Base-by-base conservation (phyloP, 2,888 invertebrate genomes). In the Campaea margaritaria region DNA sequence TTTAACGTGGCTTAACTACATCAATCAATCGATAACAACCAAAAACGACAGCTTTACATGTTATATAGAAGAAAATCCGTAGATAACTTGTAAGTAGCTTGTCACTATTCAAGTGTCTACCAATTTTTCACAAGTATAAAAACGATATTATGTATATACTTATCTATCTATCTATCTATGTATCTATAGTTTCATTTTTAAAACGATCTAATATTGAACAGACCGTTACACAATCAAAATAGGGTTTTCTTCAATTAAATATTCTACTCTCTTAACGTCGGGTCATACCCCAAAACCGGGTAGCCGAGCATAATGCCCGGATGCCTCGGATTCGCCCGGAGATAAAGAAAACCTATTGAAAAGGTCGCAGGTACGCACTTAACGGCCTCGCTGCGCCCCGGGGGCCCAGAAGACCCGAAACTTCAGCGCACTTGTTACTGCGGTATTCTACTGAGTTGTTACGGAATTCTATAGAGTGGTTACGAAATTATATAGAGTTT, bases 241-340 rank as follows among this genome's bases (percentile, higher is more conserved):
- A 7, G 9, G 31, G 3, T 14, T 16, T 11, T 3, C 16, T 11
- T 16, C 14, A 15, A 15, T 15, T 15, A 14, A 41, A 14, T 39
- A 11, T 31, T 14, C 15, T 2, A 9, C 14, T 36, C 45, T 43
- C 14, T 31, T 41, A 21, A 49, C 31, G 31, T 41, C 15, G 14
- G 28, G 34, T 28, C 42, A 12, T 34, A 27, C 45, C 50, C 31
- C n/a, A 16, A 41, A 46, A 27, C 68, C 65, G 73, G 71, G 70
- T 67, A 73, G 67, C 70, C 63, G 61, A 70, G 73, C 69, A 71
- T 72, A 73, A 78, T 75, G 70, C 68, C 67, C 66, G 63, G 51
- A 64, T 60, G 58, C 51, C 56, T 42, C 48, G 52, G 63, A 45
- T 48, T 50, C 46, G 61, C 68, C 57, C 61, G 52, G 47, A 65